These are phyloP conservation scores for Thymelicus lineola DNA, from an alignment of 2,888 invertebrate species.

Conservation along the genomic window DNA sequence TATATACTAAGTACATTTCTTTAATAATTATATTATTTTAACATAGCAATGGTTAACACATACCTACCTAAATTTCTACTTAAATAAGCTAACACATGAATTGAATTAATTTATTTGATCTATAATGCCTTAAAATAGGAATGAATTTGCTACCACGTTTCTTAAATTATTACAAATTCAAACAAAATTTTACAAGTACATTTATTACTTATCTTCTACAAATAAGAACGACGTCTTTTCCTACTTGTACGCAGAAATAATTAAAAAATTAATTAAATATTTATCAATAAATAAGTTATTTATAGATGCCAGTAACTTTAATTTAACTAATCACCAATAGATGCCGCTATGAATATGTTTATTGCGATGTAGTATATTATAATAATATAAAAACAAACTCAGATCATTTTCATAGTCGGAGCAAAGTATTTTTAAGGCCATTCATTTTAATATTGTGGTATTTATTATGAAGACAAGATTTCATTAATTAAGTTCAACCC, in stretches of 20 bases:
- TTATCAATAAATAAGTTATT: conserved; percentile 23
- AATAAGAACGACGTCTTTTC: conserved; percentile 43
- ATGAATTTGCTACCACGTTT: conserved; percentile 43
- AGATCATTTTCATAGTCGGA: too few species aligned
- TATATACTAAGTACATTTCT: background rate
- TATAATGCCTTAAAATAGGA: conserved; percentile 58
- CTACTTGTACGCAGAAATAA: conserved; percentile 38
- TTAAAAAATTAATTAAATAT: conserved; percentile 24
- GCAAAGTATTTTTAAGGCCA: background rate
- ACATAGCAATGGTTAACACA: conserved; percentile 45
- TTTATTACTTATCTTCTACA: conserved; percentile 41
- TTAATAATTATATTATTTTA: conserved; percentile 33
- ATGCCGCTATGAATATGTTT: background rate
- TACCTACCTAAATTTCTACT: conserved; percentile 42
- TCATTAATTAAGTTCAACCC: background rate
- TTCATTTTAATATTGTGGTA: background rate
- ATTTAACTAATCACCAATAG: conserved; percentile 11
- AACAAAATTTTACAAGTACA: conserved; percentile 40
- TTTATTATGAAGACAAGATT: too few species aligned
- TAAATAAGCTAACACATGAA: conserved; percentile 59
- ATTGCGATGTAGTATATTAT: too few species aligned
- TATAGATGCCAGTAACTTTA: conserved; percentile 3
- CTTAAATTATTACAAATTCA: conserved; percentile 39
- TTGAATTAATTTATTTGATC: conserved; percentile 73
- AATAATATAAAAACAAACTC: too few species aligned